Base-by-base conservation (phyloP, 2,888 invertebrate species). In the Spisula solida region DNA sequence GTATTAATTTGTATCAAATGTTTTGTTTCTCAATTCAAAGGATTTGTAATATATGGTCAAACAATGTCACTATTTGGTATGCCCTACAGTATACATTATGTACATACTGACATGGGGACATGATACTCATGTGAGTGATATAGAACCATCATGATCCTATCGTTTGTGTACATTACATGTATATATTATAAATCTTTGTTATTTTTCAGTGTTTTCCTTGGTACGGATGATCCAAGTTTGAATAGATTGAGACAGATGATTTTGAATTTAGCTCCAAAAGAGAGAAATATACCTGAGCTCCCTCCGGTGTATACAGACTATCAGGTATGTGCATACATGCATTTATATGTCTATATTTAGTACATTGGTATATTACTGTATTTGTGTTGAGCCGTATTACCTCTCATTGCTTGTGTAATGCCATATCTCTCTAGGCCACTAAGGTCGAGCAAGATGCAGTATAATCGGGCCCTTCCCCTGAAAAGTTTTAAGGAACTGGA, bases 241-340 rank as follows among this genome's bases (percentile, higher is more conserved):
- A 79, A 79, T 41, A 85, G 31, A 78, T 47, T 85, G n/a, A 31
- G 85, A 29, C 25, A 79, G 25, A 55, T 85, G 56, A 56, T 85
- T 75, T 41, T 85, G 20, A 55, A 48, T 34, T 56, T 85, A 56
- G 16, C 85, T 48, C 56, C 85, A 51, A 51, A 51, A 56, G 79
- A 79, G 20, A 41, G 55, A 6, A 56, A 78, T 20, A n/a, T 85
- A 47, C 34, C 79, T 4, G 56, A 51, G n/a, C 79, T 85, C 56
- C 85, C 85, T 25, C 31, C 78, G 34, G 34, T 83, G 12, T 25
- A 2, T 75, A 31, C 29, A 31, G 41, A 75, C 25, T 34, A 34
- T 0, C 31, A 14, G 34, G 75, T 75, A 75, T 31, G 75, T 31
- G 2, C 14, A 34, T 34, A 18, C 12, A 25, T 60, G 41, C 8